These are phyloP conservation scores for Cosmia pyralina DNA, from an alignment of 2,888 invertebrate species.

Conservation along the genomic window DNA sequence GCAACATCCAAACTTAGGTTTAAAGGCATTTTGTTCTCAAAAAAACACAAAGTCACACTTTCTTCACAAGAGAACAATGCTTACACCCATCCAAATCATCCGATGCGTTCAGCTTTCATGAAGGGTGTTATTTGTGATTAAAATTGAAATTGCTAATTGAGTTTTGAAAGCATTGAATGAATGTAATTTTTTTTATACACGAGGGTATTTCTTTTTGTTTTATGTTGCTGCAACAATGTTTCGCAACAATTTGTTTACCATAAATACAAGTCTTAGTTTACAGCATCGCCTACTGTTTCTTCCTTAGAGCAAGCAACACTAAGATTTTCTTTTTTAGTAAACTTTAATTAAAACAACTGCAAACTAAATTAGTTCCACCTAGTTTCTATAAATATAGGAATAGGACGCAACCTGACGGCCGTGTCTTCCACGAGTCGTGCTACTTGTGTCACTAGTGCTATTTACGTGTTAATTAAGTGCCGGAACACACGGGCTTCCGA, in stretches of 20 bases:
- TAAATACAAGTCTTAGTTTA: background rate
- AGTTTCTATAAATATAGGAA: slow-evolving; percentile 64
- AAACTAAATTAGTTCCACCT: slow-evolving; percentile 61
- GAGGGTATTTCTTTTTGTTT: no score
- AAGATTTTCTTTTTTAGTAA: slow-evolving; percentile 10
- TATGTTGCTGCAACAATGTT: slow-evolving; percentile 4
- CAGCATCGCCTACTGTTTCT: background rate
- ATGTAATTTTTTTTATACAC: no score
- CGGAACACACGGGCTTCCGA: slow-evolving; percentile 56
- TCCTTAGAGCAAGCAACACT: background rate
- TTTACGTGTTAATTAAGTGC: slow-evolving; percentile 61
- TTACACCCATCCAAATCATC: no score
- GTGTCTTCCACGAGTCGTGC: slow-evolving; percentile 41
- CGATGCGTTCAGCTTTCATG: no score
- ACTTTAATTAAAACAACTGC: slow-evolving; percentile 64
- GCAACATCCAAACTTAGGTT: background rate
- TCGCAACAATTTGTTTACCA: background rate
- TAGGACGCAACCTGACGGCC: slow-evolving; percentile 51
- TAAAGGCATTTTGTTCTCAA: no score
- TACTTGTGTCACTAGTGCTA: slow-evolving; percentile 29
- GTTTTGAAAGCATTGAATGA: no score
- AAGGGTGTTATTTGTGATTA: no score
- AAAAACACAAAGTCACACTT: no score
- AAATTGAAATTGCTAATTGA: no score
- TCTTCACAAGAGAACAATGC: no score